These are phyloP conservation scores for Bombus ignitus DNA, from an alignment of 1,140 invertebrate genomes.

Conservation along the genomic window DNA sequence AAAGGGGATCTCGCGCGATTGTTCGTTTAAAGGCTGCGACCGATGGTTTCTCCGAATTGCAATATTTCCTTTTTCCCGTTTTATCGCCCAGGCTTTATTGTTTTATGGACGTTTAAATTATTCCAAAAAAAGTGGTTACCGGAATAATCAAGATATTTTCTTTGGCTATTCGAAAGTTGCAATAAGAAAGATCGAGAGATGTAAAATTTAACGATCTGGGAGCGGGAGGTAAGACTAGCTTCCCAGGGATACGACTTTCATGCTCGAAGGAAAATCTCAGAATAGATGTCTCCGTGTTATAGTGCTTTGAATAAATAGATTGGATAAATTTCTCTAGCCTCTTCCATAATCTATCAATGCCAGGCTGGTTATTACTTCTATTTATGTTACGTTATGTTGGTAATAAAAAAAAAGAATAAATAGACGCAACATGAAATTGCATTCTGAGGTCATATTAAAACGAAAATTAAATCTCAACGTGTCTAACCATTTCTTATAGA, in stretches of 20 bases:
- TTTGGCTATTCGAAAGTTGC: not conserved
- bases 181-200: not conserved
- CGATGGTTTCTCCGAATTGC: not conserved
- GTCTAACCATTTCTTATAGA: too few relatives aligned
- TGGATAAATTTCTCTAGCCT: not conserved
- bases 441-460: not conserved
- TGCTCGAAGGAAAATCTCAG: not conserved
- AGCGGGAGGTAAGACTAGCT: too few relatives aligned
- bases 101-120: not conserved
- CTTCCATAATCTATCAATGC: not conserved
- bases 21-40: not conserved
- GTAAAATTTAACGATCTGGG: not conserved
- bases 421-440: not conserved
- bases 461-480: not conserved
- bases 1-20: slow-evolving; percentile 31
- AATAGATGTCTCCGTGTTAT: not conserved
- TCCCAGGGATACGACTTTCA: not conserved
- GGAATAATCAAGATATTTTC: not conserved
- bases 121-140: not conserved
- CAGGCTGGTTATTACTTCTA: not conserved
- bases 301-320: slow-evolving; percentile 2
- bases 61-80: not conserved
- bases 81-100: not conserved
- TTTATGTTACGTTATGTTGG: not conserved
- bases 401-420: not conserved